A percentile compares a stretch with the other conserved stretches of the same genome.
Evolutionary conservation across 2,797 vertebrate species (phyloP).

Genomic region (Cygnus olor): DNA sequence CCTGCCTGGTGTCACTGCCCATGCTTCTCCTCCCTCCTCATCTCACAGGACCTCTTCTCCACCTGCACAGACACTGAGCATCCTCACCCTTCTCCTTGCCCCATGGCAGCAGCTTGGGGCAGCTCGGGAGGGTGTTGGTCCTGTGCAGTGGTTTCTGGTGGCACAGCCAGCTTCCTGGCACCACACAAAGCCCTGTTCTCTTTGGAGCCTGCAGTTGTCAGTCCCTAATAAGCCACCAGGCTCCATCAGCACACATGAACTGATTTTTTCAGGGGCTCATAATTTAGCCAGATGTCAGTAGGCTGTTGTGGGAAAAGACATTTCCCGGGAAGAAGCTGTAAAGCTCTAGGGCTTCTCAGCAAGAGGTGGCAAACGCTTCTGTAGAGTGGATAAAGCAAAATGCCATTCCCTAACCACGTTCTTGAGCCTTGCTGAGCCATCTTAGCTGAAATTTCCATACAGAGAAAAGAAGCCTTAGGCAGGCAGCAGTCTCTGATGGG

Average conservation of each 20-base stretch:
- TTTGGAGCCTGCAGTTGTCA: neutral
- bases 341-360: neutral
- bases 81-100: neutral
- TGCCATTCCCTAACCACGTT: neutral
- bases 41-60: neutral
- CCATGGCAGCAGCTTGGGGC: neutral
- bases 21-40: neutral
- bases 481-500: neutral
- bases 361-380: neutral
- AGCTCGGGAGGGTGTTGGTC: accelerated
- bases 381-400: neutral
- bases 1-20: neutral
- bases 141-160: neutral
- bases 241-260: neutral
- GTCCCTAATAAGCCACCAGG: neutral
- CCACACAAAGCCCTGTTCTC: neutral
- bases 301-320: neutral
- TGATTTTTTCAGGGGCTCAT: neutral
- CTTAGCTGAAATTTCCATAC: neutral
- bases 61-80: accelerated
- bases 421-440: neutral
- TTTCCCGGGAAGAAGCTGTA: neutral
- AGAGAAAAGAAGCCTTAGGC: neutral
- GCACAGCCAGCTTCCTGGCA: neutral
- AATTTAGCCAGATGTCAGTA: neutral